Conservation (phyloP, 2,888 invertebrate genomes). For the Panzeria rudis region DNA sequence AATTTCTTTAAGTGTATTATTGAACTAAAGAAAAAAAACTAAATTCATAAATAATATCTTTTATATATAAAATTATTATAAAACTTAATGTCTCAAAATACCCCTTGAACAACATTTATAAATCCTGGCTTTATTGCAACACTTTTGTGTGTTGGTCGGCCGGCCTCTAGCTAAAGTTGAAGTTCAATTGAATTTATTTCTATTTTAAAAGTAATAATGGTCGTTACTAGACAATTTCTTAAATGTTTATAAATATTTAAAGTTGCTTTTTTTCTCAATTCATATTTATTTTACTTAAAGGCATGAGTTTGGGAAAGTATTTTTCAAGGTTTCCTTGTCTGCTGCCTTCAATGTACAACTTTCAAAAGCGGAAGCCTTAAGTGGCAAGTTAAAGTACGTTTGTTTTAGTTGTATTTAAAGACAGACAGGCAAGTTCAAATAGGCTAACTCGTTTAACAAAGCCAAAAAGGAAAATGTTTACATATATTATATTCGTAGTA, state of each 20-base stretch:
- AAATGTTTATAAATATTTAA: constrained; percentile 34
- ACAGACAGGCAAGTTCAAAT: constrained; percentile 19
- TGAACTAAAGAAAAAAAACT: neutral
- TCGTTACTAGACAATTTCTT: constrained; percentile 33
- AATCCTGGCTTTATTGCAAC: neutral
- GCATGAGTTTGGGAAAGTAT: constrained; percentile 68
- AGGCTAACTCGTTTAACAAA: neutral
- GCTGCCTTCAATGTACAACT: constrained; percentile 24
- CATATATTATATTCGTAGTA: neutral
- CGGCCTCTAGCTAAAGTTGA: constrained; percentile 19
- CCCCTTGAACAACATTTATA: neutral
- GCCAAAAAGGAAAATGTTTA: constrained; percentile 6
- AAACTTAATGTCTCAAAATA: constrained; percentile 1
- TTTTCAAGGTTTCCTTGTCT: constrained; percentile 64
- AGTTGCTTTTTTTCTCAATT: constrained; percentile 1
- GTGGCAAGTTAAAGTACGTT: constrained; percentile 50
- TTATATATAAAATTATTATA: constrained; percentile 36
- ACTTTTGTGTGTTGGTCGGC: neutral
- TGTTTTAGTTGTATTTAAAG: constrained; percentile 22
- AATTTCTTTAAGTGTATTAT: neutral
- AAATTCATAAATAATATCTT: constrained; percentile 6
- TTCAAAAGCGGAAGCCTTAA: constrained; percentile 68
- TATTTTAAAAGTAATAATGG: constrained; percentile 21
- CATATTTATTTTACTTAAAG: constrained; percentile 14
- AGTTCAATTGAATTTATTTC: constrained; percentile 53